Conservation (phyloP, 2,113 vertebrate genomes). For the Pangasianodon gigas region DNA sequence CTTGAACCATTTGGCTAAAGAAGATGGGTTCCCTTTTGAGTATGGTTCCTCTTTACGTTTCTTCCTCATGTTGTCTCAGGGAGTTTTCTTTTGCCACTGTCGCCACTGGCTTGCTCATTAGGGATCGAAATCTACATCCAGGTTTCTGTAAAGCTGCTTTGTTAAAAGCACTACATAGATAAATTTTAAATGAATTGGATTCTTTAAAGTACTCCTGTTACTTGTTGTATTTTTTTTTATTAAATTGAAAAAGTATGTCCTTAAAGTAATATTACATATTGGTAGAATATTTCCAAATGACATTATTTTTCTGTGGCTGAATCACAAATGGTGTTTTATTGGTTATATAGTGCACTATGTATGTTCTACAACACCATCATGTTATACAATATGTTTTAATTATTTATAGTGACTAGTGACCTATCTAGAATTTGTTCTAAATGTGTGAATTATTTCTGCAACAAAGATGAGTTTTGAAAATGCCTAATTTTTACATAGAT, state of each 20-base stretch:
- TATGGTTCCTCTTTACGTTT: not conserved
- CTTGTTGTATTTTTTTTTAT: not conserved
- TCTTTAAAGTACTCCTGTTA: not conserved
- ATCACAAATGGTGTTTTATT: not conserved
- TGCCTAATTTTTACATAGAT: not conserved
- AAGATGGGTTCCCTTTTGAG: no score
- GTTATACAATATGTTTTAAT: not conserved
- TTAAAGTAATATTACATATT: not conserved
- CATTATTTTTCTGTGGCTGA: not conserved
- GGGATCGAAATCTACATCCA: not conserved
- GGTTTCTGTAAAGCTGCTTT: not conserved
- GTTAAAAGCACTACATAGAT: not conserved
- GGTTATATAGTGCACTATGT: not conserved
- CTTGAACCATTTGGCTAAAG: not conserved
- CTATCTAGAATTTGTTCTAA: not conserved
- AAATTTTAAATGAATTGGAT: not conserved
- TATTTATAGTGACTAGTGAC: not conserved
- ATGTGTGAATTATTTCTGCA: not conserved
- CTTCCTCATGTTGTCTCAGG: not conserved
- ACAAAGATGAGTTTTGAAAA: not conserved
- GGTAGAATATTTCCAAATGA: not conserved
- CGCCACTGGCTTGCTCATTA: not conserved
- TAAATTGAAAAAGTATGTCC: not conserved
- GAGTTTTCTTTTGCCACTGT: not conserved
- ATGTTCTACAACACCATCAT: not conserved